These are phyloP conservation scores for Hydrophis major DNA, from an alignment of 2,797 vertebrate genomes.

Conservation along the genomic window DNA sequence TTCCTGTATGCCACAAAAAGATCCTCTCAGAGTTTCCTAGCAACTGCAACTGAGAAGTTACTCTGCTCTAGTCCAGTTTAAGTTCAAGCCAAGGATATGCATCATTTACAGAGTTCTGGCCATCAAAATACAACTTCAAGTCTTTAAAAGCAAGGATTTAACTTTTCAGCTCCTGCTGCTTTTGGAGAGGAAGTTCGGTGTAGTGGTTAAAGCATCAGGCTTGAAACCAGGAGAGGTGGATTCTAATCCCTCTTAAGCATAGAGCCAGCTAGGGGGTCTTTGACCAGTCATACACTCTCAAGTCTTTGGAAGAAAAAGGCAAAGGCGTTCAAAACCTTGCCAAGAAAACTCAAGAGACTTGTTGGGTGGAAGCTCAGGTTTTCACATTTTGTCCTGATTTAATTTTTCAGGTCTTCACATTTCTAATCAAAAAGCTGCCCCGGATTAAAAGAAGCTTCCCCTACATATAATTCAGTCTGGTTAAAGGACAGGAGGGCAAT, in stretches of 20 bases:
- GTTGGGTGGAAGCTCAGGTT: background rate
- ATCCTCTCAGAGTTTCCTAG: background rate
- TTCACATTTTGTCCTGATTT: background rate
- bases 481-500: no score
- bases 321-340: background rate
- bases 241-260: background rate
- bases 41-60: background rate
- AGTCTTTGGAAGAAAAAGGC: background rate
- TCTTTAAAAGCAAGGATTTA: background rate
- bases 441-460: background rate
- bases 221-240: background rate
- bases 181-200: background rate
- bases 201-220: background rate
- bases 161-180: background rate
- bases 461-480: background rate
- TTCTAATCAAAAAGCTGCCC: background rate
- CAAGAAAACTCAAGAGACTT: background rate
- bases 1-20: background rate
- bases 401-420: background rate
- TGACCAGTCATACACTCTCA: background rate
- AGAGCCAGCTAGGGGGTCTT: background rate
- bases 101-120: background rate
- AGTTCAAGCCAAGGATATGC: background rate
- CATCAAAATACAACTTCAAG: background rate
- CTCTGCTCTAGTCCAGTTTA: background rate